A percentile compares a stretch with the other conserved stretches of the same genome.
Evolutionary conservation across 2,888 invertebrate species (phyloP).

Genomic region (Drosophila aldrichi): DNA sequence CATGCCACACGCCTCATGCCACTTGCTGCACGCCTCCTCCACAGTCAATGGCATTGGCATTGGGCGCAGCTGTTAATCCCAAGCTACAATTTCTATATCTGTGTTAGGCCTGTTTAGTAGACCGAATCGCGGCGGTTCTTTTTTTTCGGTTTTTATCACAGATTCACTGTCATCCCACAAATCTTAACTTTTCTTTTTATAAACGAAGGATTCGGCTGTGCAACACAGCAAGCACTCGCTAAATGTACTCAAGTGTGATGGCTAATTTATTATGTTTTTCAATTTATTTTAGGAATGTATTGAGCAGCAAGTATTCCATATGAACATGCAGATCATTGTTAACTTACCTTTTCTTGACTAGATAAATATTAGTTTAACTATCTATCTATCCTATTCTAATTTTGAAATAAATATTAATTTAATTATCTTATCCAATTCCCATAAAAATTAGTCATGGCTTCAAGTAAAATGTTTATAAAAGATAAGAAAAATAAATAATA

Average conservation of each 20-base stretch:
- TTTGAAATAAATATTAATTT: too few species aligned
- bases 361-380: too few species aligned
- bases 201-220: background rate
- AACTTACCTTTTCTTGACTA: too few species aligned
- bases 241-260: background rate
- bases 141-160: constrained; percentile 49
- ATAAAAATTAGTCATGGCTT: too few species aligned
- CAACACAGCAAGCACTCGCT: constrained; percentile 9
- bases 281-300: background rate
- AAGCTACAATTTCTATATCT: constrained; percentile 18
- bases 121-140: constrained; percentile 52
- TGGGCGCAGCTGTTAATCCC: constrained; percentile 21
- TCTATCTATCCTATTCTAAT: too few species aligned
- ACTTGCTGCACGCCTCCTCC: constrained; percentile 9
- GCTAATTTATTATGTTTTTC: background rate
- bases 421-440: too few species aligned
- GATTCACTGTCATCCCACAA: constrained; percentile 66
- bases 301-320: too few species aligned
- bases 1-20: constrained; percentile 9
- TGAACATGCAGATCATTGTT: too few species aligned
- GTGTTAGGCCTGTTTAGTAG: constrained; percentile 61
- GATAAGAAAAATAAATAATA: too few species aligned
- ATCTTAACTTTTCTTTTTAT: constrained; percentile 67
- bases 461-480: too few species aligned
- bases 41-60: constrained; percentile 32